Evolutionary conservation across 2,113 vertebrate genomes (phyloP).

Genomic region (Apteryx owenii): DNA sequence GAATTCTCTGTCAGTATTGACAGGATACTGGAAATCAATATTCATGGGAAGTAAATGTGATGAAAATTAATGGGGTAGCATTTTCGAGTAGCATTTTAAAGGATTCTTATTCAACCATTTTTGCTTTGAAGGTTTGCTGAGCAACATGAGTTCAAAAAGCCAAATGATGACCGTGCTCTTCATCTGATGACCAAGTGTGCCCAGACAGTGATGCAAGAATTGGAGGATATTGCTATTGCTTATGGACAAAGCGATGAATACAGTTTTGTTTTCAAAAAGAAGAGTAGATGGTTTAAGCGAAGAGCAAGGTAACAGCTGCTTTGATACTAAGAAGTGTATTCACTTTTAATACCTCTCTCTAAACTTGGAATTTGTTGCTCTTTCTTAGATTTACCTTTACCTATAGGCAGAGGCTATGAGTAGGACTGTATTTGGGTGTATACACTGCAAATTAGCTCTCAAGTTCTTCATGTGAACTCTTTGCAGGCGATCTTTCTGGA

Average conservation of each 20-base stretch:
- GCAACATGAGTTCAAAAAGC: constrained; percentile 90
- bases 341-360: background rate
- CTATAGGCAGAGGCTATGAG: background rate
- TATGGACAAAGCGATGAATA: constrained; percentile 99
- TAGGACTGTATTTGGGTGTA: background rate
- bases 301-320: constrained; percentile 88
- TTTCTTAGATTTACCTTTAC: background rate
- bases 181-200: constrained; percentile 90
- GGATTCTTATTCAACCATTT: background rate
- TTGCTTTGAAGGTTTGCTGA: constrained; percentile 87
- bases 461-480: background rate
- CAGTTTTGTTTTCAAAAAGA: constrained; percentile 95
- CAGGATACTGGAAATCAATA: background rate
- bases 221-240: constrained; percentile 90
- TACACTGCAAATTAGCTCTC: background rate
- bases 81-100: background rate
- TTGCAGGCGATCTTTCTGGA: background rate
- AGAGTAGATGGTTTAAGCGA: constrained; percentile 93
- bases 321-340: background rate
- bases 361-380: background rate
- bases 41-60: background rate
- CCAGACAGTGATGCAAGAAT: constrained; percentile 90
- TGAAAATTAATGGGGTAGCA: background rate
- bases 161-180: constrained; percentile 92
- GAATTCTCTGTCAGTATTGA: background rate